Evolutionary conservation across 1,140 invertebrate genomes (phyloP).

Genomic region (Delia radicum): DNA sequence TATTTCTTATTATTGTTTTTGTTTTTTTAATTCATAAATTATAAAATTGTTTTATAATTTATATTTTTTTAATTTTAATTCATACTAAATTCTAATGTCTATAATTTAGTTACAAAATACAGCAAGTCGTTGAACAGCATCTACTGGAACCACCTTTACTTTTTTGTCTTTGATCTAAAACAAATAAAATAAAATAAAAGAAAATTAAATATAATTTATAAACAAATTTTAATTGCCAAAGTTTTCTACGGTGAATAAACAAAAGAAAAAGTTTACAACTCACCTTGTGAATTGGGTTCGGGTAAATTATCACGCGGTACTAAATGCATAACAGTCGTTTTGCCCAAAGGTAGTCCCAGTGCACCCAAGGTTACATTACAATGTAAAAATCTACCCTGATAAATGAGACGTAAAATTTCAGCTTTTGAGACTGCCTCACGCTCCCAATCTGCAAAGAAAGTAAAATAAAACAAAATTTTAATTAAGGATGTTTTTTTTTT

Average conservation of each 20-base stretch:
- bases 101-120: slow-evolving; percentile 75
- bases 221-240: slow-evolving; percentile 1
- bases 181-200: too few species aligned
- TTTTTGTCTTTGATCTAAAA: slow-evolving; percentile 86
- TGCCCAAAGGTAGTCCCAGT: slow-evolving; percentile 91
- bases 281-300: slow-evolving; percentile 98
- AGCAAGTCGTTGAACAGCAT: slow-evolving; percentile 88
- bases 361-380: slow-evolving; percentile 98
- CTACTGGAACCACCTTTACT: slow-evolving; percentile 90
- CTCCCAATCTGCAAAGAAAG: slow-evolving; percentile 80
- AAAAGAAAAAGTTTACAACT: not conserved
- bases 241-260: too few species aligned
- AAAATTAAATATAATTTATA: slow-evolving; percentile 3
- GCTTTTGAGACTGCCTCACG: slow-evolving; percentile 93
- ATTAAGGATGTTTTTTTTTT: too few species aligned
- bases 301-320: slow-evolving; percentile 98
- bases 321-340: slow-evolving; percentile 99
- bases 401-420: slow-evolving; percentile 97
- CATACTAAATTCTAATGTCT: slow-evolving; percentile 15
- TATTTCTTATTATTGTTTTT: not conserved
- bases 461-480: not conserved
- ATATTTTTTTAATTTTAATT: slow-evolving; percentile 2
- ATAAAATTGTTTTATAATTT: not conserved
- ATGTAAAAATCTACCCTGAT: slow-evolving; percentile 98
- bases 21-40: not conserved